Conservation (phyloP, 2,797 vertebrate species). For the Platalea minor region DNA sequence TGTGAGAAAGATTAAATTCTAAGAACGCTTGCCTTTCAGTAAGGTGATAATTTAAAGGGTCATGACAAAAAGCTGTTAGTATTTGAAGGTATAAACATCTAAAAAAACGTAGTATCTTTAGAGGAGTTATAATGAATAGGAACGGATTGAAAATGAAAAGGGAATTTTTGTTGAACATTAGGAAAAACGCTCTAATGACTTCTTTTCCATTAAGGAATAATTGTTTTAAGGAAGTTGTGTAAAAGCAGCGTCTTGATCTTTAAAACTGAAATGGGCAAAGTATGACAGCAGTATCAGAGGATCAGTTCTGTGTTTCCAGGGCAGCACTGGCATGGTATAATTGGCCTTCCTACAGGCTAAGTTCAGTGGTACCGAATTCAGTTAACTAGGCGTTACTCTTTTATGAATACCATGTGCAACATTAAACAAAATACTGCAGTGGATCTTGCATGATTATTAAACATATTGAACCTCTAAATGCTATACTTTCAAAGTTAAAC, state of each 20-base stretch:
- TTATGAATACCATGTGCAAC: not conserved
- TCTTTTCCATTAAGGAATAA: not conserved
- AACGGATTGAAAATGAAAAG: not conserved
- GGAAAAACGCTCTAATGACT: not conserved
- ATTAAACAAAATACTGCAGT: not conserved
- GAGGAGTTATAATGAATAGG: not conserved
- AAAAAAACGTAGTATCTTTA: not conserved
- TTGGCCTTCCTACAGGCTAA: not conserved
- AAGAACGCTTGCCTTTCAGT: slow-evolving; percentile 20
- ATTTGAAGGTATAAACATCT: slow-evolving; percentile 22
- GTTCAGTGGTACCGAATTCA: not conserved
- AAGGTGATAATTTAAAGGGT: slow-evolving; percentile 29
- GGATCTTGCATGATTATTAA: not conserved
- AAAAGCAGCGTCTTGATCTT: not conserved
- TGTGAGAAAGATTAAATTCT: slow-evolving; percentile 31
- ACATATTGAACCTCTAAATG: not conserved
- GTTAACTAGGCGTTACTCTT: not conserved
- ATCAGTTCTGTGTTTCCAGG: not conserved
- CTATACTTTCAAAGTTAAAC: not conserved
- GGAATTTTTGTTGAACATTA: not conserved
- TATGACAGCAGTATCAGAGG: not conserved
- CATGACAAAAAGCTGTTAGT: not conserved
- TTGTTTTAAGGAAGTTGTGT: not conserved
- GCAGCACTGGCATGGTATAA: not conserved
- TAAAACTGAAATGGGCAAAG: not conserved